Conservation (phyloP, 2,113 vertebrate genomes). For the Solea senegalensis region DNA sequence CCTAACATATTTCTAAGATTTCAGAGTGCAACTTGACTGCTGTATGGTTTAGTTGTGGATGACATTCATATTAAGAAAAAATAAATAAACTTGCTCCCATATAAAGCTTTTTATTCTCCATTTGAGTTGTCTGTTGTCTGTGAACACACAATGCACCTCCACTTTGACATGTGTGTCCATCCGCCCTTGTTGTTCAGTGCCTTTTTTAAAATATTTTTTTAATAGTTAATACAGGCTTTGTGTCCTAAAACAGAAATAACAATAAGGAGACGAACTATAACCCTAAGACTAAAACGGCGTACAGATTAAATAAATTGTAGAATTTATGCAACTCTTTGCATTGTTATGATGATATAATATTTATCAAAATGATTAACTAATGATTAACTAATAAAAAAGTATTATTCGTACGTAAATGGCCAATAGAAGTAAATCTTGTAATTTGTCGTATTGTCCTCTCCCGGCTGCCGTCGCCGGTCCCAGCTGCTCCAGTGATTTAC, state of each 20-base stretch:
- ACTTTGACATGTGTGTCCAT: neutral
- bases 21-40: conserved; percentile 28
- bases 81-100: conserved; percentile 37
- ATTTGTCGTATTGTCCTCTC: conserved; percentile 7
- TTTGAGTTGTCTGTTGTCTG: neutral
- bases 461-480: conserved; percentile 47
- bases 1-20: conserved; percentile 20
- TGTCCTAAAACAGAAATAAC: too few species aligned
- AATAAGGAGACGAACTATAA: too few species aligned
- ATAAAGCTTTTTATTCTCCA: neutral
- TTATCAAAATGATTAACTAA: too few species aligned
- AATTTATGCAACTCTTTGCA: too few species aligned
- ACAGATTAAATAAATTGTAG: too few species aligned
- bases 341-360: too few species aligned
- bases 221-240: too few species aligned
- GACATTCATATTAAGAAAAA: conserved; percentile 26
- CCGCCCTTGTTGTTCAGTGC: neutral
- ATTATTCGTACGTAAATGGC: neutral
- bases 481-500: neutral
- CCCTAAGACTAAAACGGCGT: too few species aligned
- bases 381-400: too few species aligned
- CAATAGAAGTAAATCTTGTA: neutral
- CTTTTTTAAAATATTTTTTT: too few species aligned
- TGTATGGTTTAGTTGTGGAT: conserved; percentile 27
- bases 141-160: neutral